Conservation (phyloP, 2,888 invertebrate genomes). For the Biston betularia region DNA sequence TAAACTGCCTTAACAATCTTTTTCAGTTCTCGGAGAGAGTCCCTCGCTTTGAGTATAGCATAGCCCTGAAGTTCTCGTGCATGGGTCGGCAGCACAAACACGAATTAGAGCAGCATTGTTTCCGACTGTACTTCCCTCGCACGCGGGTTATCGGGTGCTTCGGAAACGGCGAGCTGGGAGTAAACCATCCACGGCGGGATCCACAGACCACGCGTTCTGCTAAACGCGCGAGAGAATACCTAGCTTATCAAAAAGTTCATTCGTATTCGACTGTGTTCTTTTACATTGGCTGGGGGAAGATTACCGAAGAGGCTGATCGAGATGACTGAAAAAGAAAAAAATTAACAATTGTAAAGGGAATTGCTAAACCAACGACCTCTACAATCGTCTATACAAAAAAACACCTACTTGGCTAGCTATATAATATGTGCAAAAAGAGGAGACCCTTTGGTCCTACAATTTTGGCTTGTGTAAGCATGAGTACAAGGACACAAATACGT, state of each 20-base stretch:
- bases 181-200: slow-evolving; percentile 60
- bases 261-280: slow-evolving; percentile 79
- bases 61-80: slow-evolving; percentile 76
- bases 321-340: slow-evolving; percentile 21
- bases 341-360: too few species aligned
- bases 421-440: too few species aligned
- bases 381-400: too few species aligned
- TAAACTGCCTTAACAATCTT: background rate
- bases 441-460: too few species aligned
- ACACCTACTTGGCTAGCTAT: too few species aligned
- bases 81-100: slow-evolving; percentile 75
- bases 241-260: slow-evolving; percentile 67
- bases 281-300: slow-evolving; percentile 80
- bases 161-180: slow-evolving; percentile 79
- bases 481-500: too few species aligned
- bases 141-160: slow-evolving; percentile 75
- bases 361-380: too few species aligned
- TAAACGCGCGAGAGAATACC: slow-evolving; percentile 55
- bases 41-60: slow-evolving; percentile 73
- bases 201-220: slow-evolving; percentile 18
- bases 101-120: slow-evolving; percentile 69
- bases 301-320: slow-evolving; percentile 48
- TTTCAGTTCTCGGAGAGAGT: slow-evolving; percentile 73
- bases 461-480: too few species aligned
- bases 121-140: slow-evolving; percentile 71